These are phyloP conservation scores for Peromyscus attwateri DNA, from an alignment of 2,797 vertebrate species.

Conservation along the genomic window DNA sequence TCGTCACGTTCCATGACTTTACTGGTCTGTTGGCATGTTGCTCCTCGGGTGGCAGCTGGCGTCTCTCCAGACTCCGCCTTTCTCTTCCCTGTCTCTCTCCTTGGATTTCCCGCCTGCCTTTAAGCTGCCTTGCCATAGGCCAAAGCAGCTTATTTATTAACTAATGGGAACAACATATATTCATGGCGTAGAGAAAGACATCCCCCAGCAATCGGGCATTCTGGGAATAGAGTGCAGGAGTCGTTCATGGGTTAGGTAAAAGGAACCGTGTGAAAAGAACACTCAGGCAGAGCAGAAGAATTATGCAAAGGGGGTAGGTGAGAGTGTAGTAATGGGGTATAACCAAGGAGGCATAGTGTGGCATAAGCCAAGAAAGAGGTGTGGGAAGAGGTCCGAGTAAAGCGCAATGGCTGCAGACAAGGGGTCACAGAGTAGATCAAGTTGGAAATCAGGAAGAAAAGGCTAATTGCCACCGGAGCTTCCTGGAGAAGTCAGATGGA, in stretches of 20 bases:
- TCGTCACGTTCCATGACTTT: too few species aligned
- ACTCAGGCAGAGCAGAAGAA: neutral
- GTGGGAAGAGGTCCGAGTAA: neutral
- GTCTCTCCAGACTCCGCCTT: too few species aligned
- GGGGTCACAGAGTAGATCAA: neutral
- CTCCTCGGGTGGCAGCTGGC: too few species aligned
- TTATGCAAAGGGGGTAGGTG: neutral
- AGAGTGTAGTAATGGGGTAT: neutral
- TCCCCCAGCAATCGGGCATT: neutral
- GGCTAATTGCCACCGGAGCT: neutral
- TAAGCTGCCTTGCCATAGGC: too few species aligned
- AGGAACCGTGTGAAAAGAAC: neutral
- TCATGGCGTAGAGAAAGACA: too few species aligned
- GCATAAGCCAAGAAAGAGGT: neutral
- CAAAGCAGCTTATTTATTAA: too few species aligned
- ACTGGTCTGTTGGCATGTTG: too few species aligned
- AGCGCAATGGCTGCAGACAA: neutral
- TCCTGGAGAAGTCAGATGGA: slow-evolving; percentile 44
- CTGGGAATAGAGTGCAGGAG: neutral
- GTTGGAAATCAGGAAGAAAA: neutral
- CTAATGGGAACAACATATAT: too few species aligned
- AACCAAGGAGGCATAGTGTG: neutral
- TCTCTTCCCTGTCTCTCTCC: too few species aligned
- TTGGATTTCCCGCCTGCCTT: too few species aligned
- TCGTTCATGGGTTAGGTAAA: neutral